A percentile compares a stretch with the other conserved stretches of the same genome.
phyloP scores from a whole-genome alignment of 2,113 vertebrate genomes.

The Platichthys stellatus region DNA sequence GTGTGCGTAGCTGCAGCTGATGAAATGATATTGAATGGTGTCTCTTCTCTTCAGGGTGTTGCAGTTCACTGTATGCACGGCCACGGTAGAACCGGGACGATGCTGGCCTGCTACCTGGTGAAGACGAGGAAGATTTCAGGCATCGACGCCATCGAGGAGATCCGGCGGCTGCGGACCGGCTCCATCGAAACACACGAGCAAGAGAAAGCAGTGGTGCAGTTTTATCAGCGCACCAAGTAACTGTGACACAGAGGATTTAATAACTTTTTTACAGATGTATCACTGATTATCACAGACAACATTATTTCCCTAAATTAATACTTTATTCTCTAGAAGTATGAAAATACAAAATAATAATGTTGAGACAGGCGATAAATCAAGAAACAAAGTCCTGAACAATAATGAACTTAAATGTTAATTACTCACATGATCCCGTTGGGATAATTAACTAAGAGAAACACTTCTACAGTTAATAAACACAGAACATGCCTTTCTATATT shows the following conservation, averaged over 20 bases:
- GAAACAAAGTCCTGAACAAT: not conserved
- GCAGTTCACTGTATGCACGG: slow-evolving; percentile 93
- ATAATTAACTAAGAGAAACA: not conserved
- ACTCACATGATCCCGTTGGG: not conserved
- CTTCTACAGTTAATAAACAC: not conserved
- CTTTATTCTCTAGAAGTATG: slow-evolving; percentile 4
- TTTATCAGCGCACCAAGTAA: slow-evolving; percentile 85
- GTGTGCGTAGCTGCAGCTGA: not conserved
- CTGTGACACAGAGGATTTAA: not conserved
- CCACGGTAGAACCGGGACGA: slow-evolving; percentile 90
- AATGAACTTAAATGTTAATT: not conserved
- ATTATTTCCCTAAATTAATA: not conserved
- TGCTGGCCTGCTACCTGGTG: slow-evolving; percentile 95
- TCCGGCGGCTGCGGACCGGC: slow-evolving; percentile 85
- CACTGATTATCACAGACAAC: not conserved
- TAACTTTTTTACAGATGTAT: not conserved
- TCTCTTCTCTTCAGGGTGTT: slow-evolving; percentile 81
- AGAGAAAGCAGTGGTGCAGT: slow-evolving; percentile 90
- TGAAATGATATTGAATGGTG: not conserved
- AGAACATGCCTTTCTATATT: not conserved
- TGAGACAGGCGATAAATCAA: not conserved
- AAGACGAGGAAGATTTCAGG: slow-evolving; percentile 81
- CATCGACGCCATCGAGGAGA: slow-evolving; percentile 86
- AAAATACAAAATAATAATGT: not conserved
- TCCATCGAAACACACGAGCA: slow-evolving; percentile 94